A percentile compares a stretch with the other conserved stretches of the same genome.
Evolutionary conservation across 2,113 vertebrate genomes (phyloP).

Genomic region (Xiphorhynchus elegans): DNA sequence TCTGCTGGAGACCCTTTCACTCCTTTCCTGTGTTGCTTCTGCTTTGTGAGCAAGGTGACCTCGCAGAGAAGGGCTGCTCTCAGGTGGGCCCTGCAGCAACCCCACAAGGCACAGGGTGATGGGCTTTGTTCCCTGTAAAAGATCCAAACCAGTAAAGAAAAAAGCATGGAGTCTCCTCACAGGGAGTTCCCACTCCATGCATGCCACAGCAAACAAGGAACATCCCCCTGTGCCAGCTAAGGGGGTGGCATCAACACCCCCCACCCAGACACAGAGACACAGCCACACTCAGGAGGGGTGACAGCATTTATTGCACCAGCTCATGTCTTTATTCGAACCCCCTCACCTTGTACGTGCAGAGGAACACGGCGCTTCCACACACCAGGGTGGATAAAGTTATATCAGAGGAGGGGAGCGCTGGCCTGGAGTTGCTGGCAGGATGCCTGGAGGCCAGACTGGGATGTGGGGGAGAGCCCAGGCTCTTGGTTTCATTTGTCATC

Average conservation of each 20-base stretch:
- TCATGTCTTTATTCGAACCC: fast-evolving
- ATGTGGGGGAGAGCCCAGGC: neutral
- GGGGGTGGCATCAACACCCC: neutral
- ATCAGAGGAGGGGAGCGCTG: neutral
- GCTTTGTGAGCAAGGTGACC: neutral
- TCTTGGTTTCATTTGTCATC: neutral
- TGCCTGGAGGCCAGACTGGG: neutral
- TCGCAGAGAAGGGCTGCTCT: neutral
- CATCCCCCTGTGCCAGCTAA: neutral
- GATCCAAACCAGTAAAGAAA: neutral
- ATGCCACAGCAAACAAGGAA: neutral
- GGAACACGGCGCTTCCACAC: fast-evolving
- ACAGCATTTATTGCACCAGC: neutral
- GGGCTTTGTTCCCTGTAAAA: neutral
- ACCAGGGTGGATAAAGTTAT: fast-evolving
- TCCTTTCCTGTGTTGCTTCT: neutral
- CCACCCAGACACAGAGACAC: neutral
- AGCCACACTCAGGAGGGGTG: no score
- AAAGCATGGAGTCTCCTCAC: neutral
- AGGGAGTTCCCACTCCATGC: neutral
- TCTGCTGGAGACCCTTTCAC: neutral
- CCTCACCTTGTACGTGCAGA: neutral
- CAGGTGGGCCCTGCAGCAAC: neutral
- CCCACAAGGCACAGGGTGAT: neutral
- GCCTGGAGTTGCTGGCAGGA: neutral